A percentile compares a stretch with the other conserved stretches of the same genome.
Evolutionary conservation across 2,797 vertebrate genomes (phyloP).

Genomic region (Alfaro cultratus): DNA sequence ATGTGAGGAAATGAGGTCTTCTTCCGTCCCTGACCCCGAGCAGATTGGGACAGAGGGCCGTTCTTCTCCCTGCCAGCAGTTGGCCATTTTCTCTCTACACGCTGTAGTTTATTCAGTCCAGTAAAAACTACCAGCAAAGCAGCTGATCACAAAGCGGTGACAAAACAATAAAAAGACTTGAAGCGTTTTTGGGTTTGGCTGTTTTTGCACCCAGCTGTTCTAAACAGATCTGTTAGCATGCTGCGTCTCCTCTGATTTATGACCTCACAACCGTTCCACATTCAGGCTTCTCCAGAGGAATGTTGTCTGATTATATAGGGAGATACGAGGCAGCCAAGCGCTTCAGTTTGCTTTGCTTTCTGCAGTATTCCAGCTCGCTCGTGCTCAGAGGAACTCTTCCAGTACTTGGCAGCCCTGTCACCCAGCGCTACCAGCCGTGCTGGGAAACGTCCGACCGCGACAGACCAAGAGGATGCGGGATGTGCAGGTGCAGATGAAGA

Average conservation of each 20-base stretch:
- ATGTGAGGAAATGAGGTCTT: conserved; percentile 76
- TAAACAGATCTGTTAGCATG: conserved; percentile 34
- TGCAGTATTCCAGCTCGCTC: conserved; percentile 75
- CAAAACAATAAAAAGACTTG: conserved; percentile 37
- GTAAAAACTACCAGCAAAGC: conserved; percentile 55
- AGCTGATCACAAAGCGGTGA: conserved; percentile 50
- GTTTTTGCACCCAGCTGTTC: conserved; percentile 32
- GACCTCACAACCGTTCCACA: conserved; percentile 21
- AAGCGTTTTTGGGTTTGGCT: conserved; percentile 25
- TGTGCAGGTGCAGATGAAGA: conserved; percentile 46
- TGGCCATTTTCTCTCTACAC: conserved; percentile 41
- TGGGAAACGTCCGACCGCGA: conserved; percentile 37
- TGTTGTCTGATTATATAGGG: conserved; percentile 51
- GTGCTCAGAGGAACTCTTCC: conserved; percentile 75
- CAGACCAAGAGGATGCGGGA: conserved; percentile 27
- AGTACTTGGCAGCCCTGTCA: conserved; percentile 39
- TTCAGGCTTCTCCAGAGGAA: conserved; percentile 46
- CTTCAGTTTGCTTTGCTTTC: conserved; percentile 73
- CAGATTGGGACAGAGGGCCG: conserved; percentile 37
- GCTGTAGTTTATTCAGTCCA: conserved; percentile 49
- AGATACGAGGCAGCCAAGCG: conserved; percentile 48
- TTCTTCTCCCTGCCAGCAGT: conserved; percentile 44
- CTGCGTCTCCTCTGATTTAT: conserved; percentile 50
- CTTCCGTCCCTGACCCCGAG: conserved; percentile 73
- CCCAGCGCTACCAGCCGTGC: conserved; percentile 16